Percentiles rank a stretch among this genome's conserved stretches.
These are phyloP conservation scores for Drosophila lacertosa DNA, from an alignment of 1,140 invertebrate species.

Conservation along the genomic window DNA sequence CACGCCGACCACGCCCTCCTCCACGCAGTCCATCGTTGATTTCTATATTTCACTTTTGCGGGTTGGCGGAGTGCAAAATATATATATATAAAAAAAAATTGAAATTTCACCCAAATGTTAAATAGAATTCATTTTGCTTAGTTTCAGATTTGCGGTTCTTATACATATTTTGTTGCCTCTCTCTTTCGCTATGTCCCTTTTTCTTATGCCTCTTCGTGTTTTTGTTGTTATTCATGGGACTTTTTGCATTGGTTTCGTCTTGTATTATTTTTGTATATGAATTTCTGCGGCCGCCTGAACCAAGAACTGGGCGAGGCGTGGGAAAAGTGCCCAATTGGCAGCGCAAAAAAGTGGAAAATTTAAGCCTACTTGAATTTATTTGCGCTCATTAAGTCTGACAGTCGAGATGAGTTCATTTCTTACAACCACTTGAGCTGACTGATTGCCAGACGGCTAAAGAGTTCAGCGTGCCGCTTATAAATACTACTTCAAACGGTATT, in stretches of 20 bases:
- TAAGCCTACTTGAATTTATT: conserved; percentile 82
- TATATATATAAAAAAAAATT: conserved; percentile 33
- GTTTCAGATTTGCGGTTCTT: conserved; percentile 54
- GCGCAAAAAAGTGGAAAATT: conserved; percentile 67
- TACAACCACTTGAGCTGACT: conserved; percentile 31
- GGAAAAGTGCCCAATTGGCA: conserved; percentile 52
- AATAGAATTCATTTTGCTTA: conserved; percentile 77
- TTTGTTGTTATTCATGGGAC: conserved; percentile 57
- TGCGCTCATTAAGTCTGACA: conserved; percentile 76
- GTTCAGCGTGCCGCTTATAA: conserved; percentile 34
- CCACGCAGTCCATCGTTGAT: conserved; percentile 41
- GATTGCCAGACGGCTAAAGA: conserved; percentile 46
- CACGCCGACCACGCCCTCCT: conserved; percentile 25
- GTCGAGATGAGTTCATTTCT: conserved; percentile 69
- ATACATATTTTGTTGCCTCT: conserved; percentile 24
- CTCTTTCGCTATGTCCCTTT: conserved; percentile 2
- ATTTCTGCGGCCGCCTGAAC: conserved; percentile 51
- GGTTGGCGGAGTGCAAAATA: not conserved
- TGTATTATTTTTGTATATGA: conserved; percentile 71
- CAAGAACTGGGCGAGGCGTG: conserved; percentile 20
- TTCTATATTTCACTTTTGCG: conserved; percentile 61
- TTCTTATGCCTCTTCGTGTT: not conserved
- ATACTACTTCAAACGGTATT: conserved; percentile 22
- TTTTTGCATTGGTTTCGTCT: conserved; percentile 53
- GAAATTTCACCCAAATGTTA: conserved; percentile 75